Percentiles rank a stretch among this genome's conserved stretches.
Evolutionary conservation across 2,113 vertebrate genomes (phyloP).

Genomic region (Australoheros scitulus): DNA sequence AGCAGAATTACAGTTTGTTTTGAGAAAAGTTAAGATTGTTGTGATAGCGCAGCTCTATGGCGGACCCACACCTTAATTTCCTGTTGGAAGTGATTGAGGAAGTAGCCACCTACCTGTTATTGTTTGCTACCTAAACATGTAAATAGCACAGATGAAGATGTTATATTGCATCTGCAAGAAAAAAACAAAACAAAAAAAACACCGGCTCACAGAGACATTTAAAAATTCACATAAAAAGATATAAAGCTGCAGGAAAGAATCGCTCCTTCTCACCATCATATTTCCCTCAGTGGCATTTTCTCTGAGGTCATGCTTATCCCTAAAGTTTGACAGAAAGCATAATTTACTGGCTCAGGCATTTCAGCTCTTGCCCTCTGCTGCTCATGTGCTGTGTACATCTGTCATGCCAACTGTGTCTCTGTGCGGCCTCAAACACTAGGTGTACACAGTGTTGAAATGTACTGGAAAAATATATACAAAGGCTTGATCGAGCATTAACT

Average conservation of each 20-base stretch:
- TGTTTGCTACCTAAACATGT: slow-evolving; percentile 71
- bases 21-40: slow-evolving; percentile 66
- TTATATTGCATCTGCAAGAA: slow-evolving; percentile 59
- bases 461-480: slow-evolving; percentile 75
- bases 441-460: slow-evolving; percentile 68
- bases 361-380: slow-evolving; percentile 56
- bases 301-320: slow-evolving; percentile 17
- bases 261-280: background rate
- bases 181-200: slow-evolving; percentile 28
- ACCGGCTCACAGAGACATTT: slow-evolving; percentile 7
- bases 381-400: slow-evolving; percentile 68
- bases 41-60: slow-evolving; percentile 58
- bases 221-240: background rate
- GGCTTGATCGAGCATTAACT: slow-evolving; percentile 68
- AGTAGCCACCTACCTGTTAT: slow-evolving; percentile 79
- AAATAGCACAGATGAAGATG: slow-evolving; percentile 69
- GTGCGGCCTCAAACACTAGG: slow-evolving; percentile 60
- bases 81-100: slow-evolving; percentile 80
- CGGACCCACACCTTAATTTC: slow-evolving; percentile 77
- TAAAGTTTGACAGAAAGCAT: slow-evolving; percentile 45
- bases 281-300: background rate
- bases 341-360: slow-evolving; percentile 37
- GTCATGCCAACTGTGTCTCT: slow-evolving; percentile 68
- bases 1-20: slow-evolving; percentile 30
- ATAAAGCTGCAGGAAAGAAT: background rate